A percentile compares a stretch with the other conserved stretches of the same genome.
phyloP scores from a whole-genome alignment of 2,113 vertebrate genomes.

The Eudorcas thomsonii region DNA sequence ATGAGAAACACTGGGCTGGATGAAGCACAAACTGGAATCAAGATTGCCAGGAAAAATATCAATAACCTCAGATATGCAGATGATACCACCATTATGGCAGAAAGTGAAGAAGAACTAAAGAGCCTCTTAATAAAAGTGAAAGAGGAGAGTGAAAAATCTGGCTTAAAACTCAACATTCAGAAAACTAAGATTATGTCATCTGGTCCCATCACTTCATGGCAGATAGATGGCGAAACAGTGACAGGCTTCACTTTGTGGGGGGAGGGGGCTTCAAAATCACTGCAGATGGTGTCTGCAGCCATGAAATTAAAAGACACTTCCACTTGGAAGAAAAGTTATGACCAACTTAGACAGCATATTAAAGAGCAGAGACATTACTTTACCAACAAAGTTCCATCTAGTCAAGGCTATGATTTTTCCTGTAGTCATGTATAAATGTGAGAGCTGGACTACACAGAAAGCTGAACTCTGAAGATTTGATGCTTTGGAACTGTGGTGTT shows the following conservation, averaged over 20 bases:
- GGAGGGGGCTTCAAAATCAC: background rate
- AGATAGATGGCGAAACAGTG: background rate
- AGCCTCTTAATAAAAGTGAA: background rate
- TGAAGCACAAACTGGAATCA: background rate
- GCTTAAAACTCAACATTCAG: background rate
- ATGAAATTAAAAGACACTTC: background rate
- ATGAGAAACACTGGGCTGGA: background rate
- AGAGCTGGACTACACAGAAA: background rate
- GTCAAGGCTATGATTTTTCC: background rate
- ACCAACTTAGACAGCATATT: background rate
- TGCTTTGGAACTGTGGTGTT: background rate
- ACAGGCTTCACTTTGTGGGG: background rate
- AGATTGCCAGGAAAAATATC: background rate
- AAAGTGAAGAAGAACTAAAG: background rate
- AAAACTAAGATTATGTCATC: background rate
- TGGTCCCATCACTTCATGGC: background rate
- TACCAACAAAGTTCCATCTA: rapidly evolving
- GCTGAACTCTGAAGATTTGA: background rate
- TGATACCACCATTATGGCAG: background rate
- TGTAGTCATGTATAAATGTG: background rate
- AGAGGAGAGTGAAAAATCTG: background rate
- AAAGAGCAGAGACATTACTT: background rate
- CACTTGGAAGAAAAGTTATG: background rate
- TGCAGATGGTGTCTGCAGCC: background rate
- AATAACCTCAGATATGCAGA: background rate